Conservation (phyloP, 2,888 invertebrate species). For the Lasiommata megera region DNA sequence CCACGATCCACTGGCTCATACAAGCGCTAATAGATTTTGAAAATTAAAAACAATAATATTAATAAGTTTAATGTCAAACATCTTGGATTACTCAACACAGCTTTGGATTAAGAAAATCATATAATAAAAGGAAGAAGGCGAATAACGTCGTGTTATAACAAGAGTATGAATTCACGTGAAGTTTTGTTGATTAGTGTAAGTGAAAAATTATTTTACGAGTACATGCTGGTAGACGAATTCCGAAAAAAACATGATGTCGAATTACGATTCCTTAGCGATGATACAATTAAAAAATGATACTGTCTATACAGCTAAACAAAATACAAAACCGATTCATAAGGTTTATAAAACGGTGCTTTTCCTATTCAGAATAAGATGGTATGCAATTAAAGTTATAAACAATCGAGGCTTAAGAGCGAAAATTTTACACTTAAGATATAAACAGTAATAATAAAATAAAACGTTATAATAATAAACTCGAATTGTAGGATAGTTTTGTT, state of each 20-base stretch:
- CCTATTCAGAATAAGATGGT: constrained; percentile 22
- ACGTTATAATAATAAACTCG: constrained; percentile 16
- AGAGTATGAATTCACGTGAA: not conserved
- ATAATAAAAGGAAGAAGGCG: not conserved
- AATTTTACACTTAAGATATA: constrained; percentile 7
- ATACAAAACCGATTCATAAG: not conserved
- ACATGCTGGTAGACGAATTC: not conserved
- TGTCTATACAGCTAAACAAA: not conserved
- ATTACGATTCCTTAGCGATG: not conserved
- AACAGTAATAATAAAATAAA: constrained; percentile 6
- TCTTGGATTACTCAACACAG: not conserved
- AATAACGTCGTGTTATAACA: not conserved
- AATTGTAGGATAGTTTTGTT: constrained; percentile 32
- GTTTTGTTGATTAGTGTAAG: not conserved
- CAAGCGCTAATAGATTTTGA: constrained; percentile 69
- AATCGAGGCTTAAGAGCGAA: constrained; percentile 43
- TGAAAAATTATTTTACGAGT: not conserved
- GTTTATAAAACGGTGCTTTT: constrained; percentile 34
- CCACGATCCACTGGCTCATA: constrained; percentile 69
- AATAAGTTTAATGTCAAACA: not conserved
- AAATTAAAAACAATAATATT: not conserved
- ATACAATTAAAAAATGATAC: no score
- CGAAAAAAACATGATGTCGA: not conserved
- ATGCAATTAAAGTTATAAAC: constrained; percentile 26
- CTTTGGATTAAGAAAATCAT: not conserved